Base-by-base conservation (phyloP, 2,797 vertebrate genomes). In the Toxotes lorentzi region DNA sequence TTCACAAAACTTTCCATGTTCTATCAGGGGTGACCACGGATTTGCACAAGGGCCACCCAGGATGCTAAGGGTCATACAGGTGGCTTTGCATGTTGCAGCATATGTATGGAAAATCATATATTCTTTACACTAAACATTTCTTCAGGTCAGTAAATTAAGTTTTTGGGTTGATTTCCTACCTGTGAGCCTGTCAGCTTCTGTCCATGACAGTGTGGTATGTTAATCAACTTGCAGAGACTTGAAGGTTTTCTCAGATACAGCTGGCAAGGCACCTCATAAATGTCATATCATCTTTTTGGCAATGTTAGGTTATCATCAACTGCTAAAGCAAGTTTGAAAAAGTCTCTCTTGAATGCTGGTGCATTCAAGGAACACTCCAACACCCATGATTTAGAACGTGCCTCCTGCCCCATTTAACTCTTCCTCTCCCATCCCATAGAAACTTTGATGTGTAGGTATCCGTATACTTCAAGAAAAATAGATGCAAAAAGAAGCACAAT, bases 161-260 rank as follows among this genome's bases (percentile, higher is more conserved):
- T 47, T 64, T 62, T 12, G 40, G 47, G 64, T 47, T 40, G 2
- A 64, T 60, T 70, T 70, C 8, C 24, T 30, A n/a, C 30, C 56
- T 60, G 30, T 48, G 16, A 48, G 27, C 19, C 32, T 23, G n/a
- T 59, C 23, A 7, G 51, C 64, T 47, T 41, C 34, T 30, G 23
- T 47, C 76, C 48, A 17, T 57, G 35, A 58, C 35, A 41, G 67
- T 6, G 50, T 68, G 61, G 45, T 73, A 61, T 73, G 35, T 63
- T 69, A 81, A 73, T 73, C 53, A 63, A 64, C 76, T 30, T 84
- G 81, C 66, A 64, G 32, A 66, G 41, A 81, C 79, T 73, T 81
- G 85, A 83, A 54, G 57, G 32, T 4, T 54, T 8, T 32, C 35
- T 76, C 53, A 32, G 47, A 78, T 16, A 13, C 48, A 56, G 60